phyloP scores from a whole-genome alignment of 2,113 vertebrate species.

The Melospiza georgiana region DNA sequence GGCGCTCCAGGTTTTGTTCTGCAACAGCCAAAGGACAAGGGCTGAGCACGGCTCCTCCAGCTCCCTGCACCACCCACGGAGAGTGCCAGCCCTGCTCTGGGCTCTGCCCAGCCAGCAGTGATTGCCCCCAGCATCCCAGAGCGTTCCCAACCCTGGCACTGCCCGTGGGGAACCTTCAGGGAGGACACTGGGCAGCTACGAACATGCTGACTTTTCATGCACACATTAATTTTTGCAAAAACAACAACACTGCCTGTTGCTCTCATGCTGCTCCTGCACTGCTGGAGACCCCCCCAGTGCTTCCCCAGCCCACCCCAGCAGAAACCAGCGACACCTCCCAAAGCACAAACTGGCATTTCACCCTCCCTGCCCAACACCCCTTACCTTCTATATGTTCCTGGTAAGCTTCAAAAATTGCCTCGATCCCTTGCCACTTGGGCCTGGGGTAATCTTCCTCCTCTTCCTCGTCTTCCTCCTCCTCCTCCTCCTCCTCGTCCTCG shows the following conservation, averaged over 20 bases:
- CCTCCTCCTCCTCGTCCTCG: constrained; percentile 69
- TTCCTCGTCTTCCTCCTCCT: constrained; percentile 77
- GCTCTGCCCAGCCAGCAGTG: neutral
- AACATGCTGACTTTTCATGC: fast-evolving
- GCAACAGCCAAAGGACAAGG: neutral
- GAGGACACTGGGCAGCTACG: fast-evolving
- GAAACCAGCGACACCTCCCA: fast-evolving
- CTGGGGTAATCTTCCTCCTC: constrained; percentile 76
- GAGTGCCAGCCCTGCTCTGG: neutral
- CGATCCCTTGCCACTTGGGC: constrained; percentile 94
- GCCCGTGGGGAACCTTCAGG: neutral
- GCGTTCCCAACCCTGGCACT: neutral
- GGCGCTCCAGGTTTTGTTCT: constrained; percentile 96
- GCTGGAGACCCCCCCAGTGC: neutral
- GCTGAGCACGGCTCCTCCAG: neutral
- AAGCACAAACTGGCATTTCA: fast-evolving
- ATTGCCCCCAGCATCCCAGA: neutral
- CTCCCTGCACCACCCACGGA: fast-evolving
- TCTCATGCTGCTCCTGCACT: neutral
- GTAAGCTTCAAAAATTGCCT: constrained; percentile 96
- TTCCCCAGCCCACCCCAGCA: neutral
- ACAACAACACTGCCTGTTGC: neutral
- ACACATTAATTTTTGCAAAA: neutral
- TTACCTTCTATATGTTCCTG: constrained; percentile 96
- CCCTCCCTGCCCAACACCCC: neutral